Conservation (phyloP, 2,888 invertebrate genomes). For the Eupithecia pulchellata region DNA sequence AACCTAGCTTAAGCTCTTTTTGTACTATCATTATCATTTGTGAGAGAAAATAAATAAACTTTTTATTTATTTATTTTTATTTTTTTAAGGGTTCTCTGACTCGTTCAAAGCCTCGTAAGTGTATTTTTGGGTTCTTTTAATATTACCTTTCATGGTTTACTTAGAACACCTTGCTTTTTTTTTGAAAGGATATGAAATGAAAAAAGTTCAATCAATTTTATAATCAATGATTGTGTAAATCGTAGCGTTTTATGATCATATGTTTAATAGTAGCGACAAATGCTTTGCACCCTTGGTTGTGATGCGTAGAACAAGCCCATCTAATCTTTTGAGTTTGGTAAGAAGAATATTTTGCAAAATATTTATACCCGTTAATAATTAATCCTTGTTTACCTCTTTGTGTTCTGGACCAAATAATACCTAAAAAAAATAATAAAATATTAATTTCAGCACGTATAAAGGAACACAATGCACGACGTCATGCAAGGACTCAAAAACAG, state of each 20-base stretch:
- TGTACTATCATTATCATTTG: too few species aligned
- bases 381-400: constrained; percentile 21
- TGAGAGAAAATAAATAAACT: too few species aligned
- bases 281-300: constrained; percentile 52
- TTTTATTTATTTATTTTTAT: too few species aligned
- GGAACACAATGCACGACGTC: background rate
- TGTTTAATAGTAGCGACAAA: constrained; percentile 45
- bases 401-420: constrained; percentile 12
- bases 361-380: constrained; percentile 9
- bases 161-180: background rate
- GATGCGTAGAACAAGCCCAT: constrained; percentile 58
- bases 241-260: constrained; percentile 13
- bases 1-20: too few species aligned
- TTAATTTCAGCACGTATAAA: background rate
- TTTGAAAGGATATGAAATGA: background rate
- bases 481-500: too few species aligned
- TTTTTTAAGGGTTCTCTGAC: background rate
- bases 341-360: constrained; percentile 13
- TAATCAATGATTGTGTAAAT: constrained; percentile 14
- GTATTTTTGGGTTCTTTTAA: too few species aligned
- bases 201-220: background rate
- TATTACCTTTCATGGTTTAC: too few species aligned
- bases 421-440: constrained; percentile 4
- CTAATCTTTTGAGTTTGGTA: constrained; percentile 24
- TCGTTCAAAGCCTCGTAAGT: background rate